Percentiles rank a stretch among this genome's conserved stretches.
Evolutionary conservation across 2,888 invertebrate species (phyloP).

Genomic region (Oligia fasciuncula): DNA sequence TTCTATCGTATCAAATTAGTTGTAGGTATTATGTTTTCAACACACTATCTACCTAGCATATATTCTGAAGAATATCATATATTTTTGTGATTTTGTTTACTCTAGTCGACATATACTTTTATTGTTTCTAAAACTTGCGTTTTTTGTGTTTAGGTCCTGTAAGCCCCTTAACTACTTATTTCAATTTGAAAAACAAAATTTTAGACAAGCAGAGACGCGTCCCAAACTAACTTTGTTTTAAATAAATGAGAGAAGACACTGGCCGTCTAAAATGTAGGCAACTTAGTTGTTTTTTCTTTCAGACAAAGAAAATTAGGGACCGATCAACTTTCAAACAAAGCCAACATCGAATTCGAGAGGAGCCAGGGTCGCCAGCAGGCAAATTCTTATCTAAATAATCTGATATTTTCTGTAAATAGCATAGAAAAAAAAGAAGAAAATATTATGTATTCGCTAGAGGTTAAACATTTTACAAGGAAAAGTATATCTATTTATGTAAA

Average conservation of each 20-base stretch:
- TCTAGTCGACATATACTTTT: too few species aligned
- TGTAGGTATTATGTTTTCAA: too few species aligned
- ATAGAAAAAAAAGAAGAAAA: constrained; percentile 22
- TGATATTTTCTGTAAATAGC: constrained; percentile 42
- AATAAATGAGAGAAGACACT: constrained; percentile 56
- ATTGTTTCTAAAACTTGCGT: too few species aligned
- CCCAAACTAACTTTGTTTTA: constrained; percentile 46
- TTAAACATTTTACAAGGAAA: constrained; percentile 33
- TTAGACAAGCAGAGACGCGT: constrained; percentile 36
- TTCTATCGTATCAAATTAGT: too few species aligned
- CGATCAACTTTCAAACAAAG: constrained; percentile 71
- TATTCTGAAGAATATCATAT: too few species aligned
- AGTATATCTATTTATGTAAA: constrained; percentile 11
- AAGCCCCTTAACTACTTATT: neutral
- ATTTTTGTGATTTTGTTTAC: too few species aligned
- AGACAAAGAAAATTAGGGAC: constrained; percentile 69
- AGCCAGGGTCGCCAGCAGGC: constrained; percentile 48
- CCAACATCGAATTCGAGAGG: constrained; percentile 60
- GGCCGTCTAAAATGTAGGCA: constrained; percentile 49
- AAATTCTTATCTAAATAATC: constrained; percentile 37
- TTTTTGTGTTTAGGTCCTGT: too few species aligned
- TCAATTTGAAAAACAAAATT: constrained; percentile 26
- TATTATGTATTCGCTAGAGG: constrained; percentile 17
- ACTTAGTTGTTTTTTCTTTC: constrained; percentile 64
- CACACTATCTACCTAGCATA: too few species aligned